phyloP scores from a whole-genome alignment of 2,888 invertebrate species.

The Pseudanteris insignis region DNA sequence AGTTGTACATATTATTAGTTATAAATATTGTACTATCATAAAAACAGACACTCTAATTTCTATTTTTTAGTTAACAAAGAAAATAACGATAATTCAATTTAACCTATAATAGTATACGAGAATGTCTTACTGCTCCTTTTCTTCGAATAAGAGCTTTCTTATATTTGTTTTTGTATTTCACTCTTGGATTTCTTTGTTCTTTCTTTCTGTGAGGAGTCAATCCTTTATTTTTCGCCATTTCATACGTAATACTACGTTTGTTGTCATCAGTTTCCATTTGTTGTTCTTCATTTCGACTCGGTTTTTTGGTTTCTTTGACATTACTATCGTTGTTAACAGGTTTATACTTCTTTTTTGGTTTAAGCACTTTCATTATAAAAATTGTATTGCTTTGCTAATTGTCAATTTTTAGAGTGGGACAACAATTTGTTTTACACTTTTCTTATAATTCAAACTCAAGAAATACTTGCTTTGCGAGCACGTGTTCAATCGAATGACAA shows the following conservation, averaged over 20 bases:
- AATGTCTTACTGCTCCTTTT: constrained; percentile 88
- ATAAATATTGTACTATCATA: too few relatives aligned
- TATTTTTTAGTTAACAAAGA: too few relatives aligned
- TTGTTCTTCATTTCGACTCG: constrained; percentile 8
- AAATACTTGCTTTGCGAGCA: not conserved
- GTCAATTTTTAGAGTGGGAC: not conserved
- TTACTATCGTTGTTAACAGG: constrained; percentile 27
- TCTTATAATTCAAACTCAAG: not conserved
- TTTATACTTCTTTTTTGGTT: constrained; percentile 11
- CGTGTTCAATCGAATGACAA: too few relatives aligned
- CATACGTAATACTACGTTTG: constrained; percentile 88
- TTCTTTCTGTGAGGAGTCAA: constrained; percentile 90
- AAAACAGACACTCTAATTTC: too few relatives aligned
- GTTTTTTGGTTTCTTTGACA: too few relatives aligned
- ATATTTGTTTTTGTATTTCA: constrained; percentile 92
- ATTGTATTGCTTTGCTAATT: not conserved
- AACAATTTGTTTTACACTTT: too few relatives aligned
- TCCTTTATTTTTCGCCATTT: constrained; percentile 97
- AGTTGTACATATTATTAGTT: too few relatives aligned
- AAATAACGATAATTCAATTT: too few relatives aligned
- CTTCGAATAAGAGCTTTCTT: constrained; percentile 91
- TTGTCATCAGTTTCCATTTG: constrained; percentile 54
- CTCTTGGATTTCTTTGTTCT: constrained; percentile 92
- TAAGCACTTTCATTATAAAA: constrained; percentile 9
- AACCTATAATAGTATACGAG: too few relatives aligned